These are phyloP conservation scores for Micromussa lordhowensis DNA, from an alignment of 92 coral and sea anemone genomes.

Conservation along the genomic window DNA sequence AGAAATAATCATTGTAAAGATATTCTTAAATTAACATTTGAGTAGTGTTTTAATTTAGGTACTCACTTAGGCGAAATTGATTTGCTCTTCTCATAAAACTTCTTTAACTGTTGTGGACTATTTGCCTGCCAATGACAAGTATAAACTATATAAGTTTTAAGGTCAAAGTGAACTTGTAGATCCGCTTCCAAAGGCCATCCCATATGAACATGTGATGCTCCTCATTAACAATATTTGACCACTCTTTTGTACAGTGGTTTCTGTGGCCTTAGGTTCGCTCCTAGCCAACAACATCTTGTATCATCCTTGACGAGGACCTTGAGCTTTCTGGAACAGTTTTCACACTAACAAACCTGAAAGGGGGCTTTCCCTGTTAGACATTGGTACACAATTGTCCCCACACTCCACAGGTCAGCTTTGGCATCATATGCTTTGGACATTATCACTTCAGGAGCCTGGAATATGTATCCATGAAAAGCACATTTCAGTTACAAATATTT, in stretches of 20 bases:
- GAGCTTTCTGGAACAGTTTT: not conserved
- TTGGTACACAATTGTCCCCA: constrained; percentile 97
- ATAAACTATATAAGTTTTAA: not conserved
- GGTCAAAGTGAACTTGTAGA: not conserved
- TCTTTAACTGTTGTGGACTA: constrained; percentile 94
- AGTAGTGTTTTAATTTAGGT: not conserved
- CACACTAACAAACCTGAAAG: constrained; percentile 75
- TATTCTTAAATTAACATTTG: not conserved
- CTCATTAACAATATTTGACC: no score
- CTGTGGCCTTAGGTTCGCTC: no score
- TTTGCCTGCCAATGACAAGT: constrained; percentile 71
- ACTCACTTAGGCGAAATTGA: constrained; percentile 88
- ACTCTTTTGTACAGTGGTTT: no score
- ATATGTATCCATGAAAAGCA: not conserved
- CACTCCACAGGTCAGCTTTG: constrained; percentile 98
- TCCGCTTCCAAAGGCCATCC: not conserved
- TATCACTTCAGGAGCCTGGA: constrained; percentile 96
- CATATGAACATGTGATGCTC: no score
- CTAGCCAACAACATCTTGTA: no score
- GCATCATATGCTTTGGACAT: constrained; percentile 99
- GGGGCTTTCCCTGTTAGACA: constrained; percentile 98
- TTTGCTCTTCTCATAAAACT: constrained; percentile 94
- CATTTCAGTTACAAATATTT: no score
- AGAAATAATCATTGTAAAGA: not conserved
- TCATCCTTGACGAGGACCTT: no score